Evolutionary conservation across 2,888 invertebrate genomes (phyloP).

Genomic region (Tiliacea aurago): DNA sequence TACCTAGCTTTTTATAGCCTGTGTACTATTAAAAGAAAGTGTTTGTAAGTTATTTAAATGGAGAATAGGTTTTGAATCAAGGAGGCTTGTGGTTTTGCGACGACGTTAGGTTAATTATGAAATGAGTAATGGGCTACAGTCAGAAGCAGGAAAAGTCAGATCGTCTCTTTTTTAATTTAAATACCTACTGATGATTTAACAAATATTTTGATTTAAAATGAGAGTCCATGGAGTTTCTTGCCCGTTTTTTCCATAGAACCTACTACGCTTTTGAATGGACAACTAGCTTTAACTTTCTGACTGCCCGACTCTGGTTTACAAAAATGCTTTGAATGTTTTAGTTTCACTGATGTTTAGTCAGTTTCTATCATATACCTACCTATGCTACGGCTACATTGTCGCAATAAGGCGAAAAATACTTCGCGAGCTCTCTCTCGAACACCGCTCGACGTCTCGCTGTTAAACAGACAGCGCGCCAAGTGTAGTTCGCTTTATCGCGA

Average conservation of each 20-base stretch:
- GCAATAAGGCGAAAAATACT: too few species aligned
- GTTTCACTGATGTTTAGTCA: background rate
- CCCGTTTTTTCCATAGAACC: background rate
- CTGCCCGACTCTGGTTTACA: background rate
- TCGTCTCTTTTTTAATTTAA: background rate
- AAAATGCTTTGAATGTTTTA: background rate
- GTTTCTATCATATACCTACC: background rate
- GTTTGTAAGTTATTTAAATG: conserved; percentile 11
- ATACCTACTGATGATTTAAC: background rate
- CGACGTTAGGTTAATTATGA: background rate
- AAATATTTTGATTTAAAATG: background rate
- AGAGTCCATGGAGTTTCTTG: background rate
- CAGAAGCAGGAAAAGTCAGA: background rate
- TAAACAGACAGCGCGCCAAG: too few species aligned
- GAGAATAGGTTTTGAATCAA: background rate
- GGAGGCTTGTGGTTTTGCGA: background rate
- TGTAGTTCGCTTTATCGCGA: too few species aligned
- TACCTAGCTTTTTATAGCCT: conserved; percentile 38
- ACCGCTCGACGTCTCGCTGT: too few species aligned
- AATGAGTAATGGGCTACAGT: background rate
- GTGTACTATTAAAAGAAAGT: conserved; percentile 18
- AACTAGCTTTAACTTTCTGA: background rate
- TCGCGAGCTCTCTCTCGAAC: too few species aligned
- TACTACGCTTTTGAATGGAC: background rate
- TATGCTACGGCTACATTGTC: too few species aligned